These are phyloP conservation scores for Neopelma chrysocephalum DNA, from an alignment of 2,797 vertebrate genomes.

Conservation along the genomic window DNA sequence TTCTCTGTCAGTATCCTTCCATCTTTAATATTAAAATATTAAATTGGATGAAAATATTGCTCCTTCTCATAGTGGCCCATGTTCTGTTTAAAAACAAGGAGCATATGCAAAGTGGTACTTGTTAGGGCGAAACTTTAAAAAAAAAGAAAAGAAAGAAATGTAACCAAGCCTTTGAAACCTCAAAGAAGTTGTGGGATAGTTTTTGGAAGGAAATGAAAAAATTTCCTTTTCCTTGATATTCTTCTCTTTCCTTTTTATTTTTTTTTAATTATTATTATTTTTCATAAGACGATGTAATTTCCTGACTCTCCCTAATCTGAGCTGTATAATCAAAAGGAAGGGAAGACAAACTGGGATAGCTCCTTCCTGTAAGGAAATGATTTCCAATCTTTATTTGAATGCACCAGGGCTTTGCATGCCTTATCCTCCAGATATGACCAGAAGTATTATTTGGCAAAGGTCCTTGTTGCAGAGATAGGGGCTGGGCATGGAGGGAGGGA, in stretches of 20 bases:
- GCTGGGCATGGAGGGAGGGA: not conserved
- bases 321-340: not conserved
- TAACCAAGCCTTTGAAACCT: not conserved
- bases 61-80: not conserved
- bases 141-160: not conserved
- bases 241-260: not conserved
- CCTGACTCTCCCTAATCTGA: not conserved
- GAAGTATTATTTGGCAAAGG: not conserved
- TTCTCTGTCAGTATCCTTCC: not conserved
- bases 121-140: not conserved
- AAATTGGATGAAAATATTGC: not conserved
- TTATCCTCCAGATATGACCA: not conserved
- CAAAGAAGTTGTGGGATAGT: not conserved
- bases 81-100: not conserved
- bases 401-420: not conserved
- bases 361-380: constrained; percentile 16
- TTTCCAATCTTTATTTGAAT: constrained; percentile 9
- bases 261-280: not conserved
- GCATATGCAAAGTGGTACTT: not conserved
- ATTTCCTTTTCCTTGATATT: constrained; percentile 2
- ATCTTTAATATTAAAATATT: not conserved
- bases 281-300: not conserved
- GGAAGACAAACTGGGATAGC: not conserved
- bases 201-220: constrained; percentile 51
- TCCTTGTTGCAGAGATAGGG: not conserved